Percentiles rank a stretch among this genome's conserved stretches.
Evolutionary conservation across 2,888 invertebrate species (phyloP).

Genomic region (Dynastes grantii): DNA sequence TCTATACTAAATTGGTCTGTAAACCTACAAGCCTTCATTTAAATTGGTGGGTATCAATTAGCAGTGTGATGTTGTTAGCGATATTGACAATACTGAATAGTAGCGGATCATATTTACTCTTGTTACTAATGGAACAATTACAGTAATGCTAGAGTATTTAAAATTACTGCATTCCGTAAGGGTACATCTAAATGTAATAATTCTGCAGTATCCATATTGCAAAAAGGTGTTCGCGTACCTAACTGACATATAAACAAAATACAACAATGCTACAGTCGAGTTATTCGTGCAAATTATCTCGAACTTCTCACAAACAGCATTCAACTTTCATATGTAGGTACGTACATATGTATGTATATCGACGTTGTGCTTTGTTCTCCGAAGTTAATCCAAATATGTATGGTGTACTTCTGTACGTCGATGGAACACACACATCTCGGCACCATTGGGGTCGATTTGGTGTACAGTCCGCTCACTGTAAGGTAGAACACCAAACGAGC

Average conservation of each 20-base stretch:
- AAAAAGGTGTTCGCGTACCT: neutral
- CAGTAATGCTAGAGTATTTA: too few relatives aligned
- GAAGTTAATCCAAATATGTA: neutral
- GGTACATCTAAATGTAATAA: too few relatives aligned
- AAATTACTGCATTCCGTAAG: too few relatives aligned
- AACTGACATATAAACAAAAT: neutral
- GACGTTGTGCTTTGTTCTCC: neutral
- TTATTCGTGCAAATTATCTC: neutral
- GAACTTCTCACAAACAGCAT: constrained; percentile 2
- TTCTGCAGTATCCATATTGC: too few relatives aligned
- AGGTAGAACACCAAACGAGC: constrained; percentile 96
- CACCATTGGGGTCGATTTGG: constrained; percentile 61
- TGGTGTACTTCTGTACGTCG: neutral
- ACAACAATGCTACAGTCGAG: neutral
- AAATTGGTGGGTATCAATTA: too few relatives aligned
- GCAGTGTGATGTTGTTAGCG: too few relatives aligned
- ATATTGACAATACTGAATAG: too few relatives aligned
- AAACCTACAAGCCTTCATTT: too few relatives aligned
- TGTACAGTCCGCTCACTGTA: constrained; percentile 88
- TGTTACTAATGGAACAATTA: too few relatives aligned
- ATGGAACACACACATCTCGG: neutral
- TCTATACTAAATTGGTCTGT: too few relatives aligned
- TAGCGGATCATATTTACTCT: too few relatives aligned
- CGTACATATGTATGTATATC: neutral
- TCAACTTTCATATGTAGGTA: constrained; percentile 1